Evolutionary conservation across 2,113 vertebrate genomes (phyloP), one percentile per base, ranked within the genome.

Genomic region (Ondatra zibethicus): DNA sequence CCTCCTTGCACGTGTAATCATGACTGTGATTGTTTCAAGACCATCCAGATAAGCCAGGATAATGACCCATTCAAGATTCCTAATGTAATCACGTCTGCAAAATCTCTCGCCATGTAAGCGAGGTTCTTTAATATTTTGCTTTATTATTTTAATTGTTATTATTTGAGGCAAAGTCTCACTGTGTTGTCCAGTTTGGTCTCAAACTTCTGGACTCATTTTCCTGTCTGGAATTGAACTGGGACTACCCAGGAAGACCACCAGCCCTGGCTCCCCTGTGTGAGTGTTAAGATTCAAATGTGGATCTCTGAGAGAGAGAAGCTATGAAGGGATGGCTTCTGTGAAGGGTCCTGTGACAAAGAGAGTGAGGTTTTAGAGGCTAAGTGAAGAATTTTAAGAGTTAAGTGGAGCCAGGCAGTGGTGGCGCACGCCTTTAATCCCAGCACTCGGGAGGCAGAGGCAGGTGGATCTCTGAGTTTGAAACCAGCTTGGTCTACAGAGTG

Each of bases 311-410:
- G 7, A 55, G 63, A 95, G 47, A 89, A 21, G 80, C 7, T 55
- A 72, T 75, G 63, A 88, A 85, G 72, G 42, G 91, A 68, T 58
- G n/a, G 12, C 87, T 78, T 78, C 76, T 52, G 47, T 50, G 92
- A 25, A 52, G 45, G 52, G 33, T 88, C 61, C 84, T 90, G 85
- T 87, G 84, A 77, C 65, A 10, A 16, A 91, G 29, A 65, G 36
- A 47, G 72, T 70, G n/a, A 70, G 63, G 66, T 86, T 91, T 94
- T 77, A 95, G 88, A 81, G 39, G 65, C 88, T 77, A 61, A 91
- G 36, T 89, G 63, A 91, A 45, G 33, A 88, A 47, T 95, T 89
- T 63, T 31, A 89, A 88, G 70, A 94, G 23, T 63, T 63, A 63
- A 63, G 1, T 63, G 7, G 61, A 61, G 55, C 17, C 17, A 0